Base-by-base conservation (phyloP, 2,113 vertebrate species). In the Melanotaenia duboulayi region DNA sequence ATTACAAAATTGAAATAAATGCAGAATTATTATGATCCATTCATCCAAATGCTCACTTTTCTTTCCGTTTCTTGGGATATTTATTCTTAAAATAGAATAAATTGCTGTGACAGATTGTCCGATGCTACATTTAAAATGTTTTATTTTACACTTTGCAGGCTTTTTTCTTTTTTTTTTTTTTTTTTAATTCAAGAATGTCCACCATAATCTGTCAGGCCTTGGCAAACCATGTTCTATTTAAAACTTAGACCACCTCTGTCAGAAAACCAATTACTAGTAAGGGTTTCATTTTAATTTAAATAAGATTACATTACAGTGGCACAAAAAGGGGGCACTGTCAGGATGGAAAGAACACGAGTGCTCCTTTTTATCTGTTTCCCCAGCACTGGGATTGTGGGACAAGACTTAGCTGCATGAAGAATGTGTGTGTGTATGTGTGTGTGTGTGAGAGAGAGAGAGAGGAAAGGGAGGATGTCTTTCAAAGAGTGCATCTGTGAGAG, bases 211-310 rank as follows among this genome's bases (percentile, higher is more conserved):
- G 82, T 75, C 69, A 69, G 28, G 40, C 80, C 82, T 80, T 80
- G 70, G 74, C 74, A 75, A 86, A 77, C 61, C 40, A 23, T 65
- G 69, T 71, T 90, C 91, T 91, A 88, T 92, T 93, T 91, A 89
- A 92, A 90, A 90, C 81, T 71, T 58, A 71, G 87, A 90, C 91
- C 90, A 91, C 91, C 93, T 92, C 92, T 91, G 91, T 94, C 92
- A 90, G 88, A 90, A 93, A 94, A 92, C 91, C 90, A 93, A 93
- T 94, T 94, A 92, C 85, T 69, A 80, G 85, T 84, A 87, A 93
- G 90, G 79, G 89, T 87, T 94, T 93, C 81, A 84, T 91, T 94
- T 93, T 90, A 88, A 94, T 93, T 94, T 91, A 89, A 93, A 92
- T 90, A 81, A 89, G 90, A 93, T 93, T 90, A 89, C 89, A 89